These are phyloP conservation scores for Hyposoter didymator DNA, from an alignment of 2,888 invertebrate species.

Conservation along the genomic window DNA sequence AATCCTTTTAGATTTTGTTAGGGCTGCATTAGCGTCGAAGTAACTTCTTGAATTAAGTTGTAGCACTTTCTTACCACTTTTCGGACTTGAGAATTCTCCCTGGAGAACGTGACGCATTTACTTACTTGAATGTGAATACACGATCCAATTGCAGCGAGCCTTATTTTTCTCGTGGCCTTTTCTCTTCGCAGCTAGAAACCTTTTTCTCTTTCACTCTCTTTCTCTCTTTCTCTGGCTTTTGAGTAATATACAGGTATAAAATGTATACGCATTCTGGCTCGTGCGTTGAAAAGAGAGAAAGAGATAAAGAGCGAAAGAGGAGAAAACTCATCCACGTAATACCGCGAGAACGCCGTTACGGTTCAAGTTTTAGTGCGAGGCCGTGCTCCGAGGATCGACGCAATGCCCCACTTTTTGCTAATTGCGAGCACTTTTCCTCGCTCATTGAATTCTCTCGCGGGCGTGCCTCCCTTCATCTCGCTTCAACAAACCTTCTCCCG, in stretches of 20 bases:
- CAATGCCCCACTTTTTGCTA: conserved; percentile 69
- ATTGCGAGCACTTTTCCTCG: conserved; percentile 75
- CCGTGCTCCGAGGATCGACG: conserved; percentile 58
- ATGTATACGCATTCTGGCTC: conserved; percentile 3
- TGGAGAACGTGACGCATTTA: conserved; percentile 54
- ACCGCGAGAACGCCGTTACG: conserved; percentile 28
- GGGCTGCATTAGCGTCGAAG: conserved; percentile 17
- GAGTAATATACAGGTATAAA: conserved; percentile 27
- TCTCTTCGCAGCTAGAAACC: conserved; percentile 5
- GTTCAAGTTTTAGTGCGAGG: conserved; percentile 59
- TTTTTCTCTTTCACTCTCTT: conserved; percentile 4
- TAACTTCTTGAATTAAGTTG: conserved; percentile 12
- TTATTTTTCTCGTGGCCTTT: conserved; percentile 18
- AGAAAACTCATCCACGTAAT: conserved; percentile 46
- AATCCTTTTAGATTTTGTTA: background rate
- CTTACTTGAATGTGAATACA: conserved; percentile 47
- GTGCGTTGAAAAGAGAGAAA: background rate
- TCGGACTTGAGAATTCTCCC: conserved; percentile 39
- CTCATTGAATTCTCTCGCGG: conserved; percentile 71
- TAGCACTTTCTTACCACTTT: conserved; percentile 46
- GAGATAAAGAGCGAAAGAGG: conserved; percentile 17
- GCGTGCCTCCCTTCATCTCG: conserved; percentile 30
- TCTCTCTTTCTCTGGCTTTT: background rate
- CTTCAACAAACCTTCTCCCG: conserved; percentile 39
- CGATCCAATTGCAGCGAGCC: conserved; percentile 4